Conservation (phyloP, 92 coral and sea anemone genomes). For the Epizoanthus scotinus region DNA sequence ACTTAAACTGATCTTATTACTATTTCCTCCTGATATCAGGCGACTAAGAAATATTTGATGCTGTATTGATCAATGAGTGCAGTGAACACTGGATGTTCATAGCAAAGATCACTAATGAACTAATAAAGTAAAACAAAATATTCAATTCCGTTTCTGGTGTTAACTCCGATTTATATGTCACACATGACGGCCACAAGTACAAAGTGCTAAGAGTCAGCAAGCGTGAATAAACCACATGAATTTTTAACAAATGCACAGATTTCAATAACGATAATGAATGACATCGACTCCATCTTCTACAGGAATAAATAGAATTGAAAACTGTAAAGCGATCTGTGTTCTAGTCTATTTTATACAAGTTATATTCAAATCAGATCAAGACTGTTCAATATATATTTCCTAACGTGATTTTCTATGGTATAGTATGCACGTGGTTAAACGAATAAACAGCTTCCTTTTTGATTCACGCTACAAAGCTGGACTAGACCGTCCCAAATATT, state of each 20-base stretch:
- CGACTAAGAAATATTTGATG: too few relatives aligned
- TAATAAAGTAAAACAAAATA: too few relatives aligned
- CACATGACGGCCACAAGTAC: not conserved
- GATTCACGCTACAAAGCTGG: conserved; percentile 1
- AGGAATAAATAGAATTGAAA: not conserved
- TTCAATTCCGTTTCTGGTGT: too few relatives aligned
- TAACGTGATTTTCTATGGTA: not conserved
- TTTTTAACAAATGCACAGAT: not conserved
- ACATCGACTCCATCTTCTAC: not conserved
- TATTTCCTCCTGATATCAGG: too few relatives aligned
- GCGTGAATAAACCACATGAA: conserved; percentile 15
- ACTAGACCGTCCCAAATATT: not conserved
- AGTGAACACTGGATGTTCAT: too few relatives aligned
- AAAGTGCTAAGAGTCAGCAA: not conserved
- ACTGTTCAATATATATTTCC: not conserved
- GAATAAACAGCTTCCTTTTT: not conserved
- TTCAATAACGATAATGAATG: not conserved
- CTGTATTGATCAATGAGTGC: too few relatives aligned
- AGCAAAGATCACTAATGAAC: too few relatives aligned
- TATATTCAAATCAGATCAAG: not conserved
- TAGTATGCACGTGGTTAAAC: not conserved
- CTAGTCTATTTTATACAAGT: not conserved
- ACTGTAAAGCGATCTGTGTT: not conserved
- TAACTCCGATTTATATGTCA: too few relatives aligned
- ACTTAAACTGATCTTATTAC: too few relatives aligned